A percentile compares a stretch with the other conserved stretches of the same genome.
Evolutionary conservation across 2,797 vertebrate genomes (phyloP).

Genomic region (Chrysocyon brachyurus): DNA sequence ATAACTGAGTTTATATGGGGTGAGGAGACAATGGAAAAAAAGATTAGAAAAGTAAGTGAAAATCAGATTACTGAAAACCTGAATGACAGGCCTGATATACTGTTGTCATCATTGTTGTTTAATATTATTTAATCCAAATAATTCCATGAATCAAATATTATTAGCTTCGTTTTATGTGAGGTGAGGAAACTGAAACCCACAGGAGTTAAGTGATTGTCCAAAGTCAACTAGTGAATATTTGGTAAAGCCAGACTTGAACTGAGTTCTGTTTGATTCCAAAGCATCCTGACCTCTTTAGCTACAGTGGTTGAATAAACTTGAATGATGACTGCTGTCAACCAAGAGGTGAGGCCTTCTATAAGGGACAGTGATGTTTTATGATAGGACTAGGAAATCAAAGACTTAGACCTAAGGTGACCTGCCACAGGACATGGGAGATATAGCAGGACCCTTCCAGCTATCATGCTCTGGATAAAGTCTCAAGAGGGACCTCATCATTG

Average conservation of each 20-base stretch:
- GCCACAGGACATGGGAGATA: not conserved
- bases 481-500: not conserved
- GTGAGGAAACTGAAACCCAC: not conserved
- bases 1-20: not conserved
- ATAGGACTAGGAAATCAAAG: not conserved
- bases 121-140: not conserved
- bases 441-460: not conserved
- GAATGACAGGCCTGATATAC: not conserved
- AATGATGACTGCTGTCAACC: not conserved
- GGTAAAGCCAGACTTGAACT: not conserved
- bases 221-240: slow-evolving; percentile 3
- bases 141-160: not conserved
- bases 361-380: not conserved
- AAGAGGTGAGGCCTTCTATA: not conserved
- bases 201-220: not conserved
- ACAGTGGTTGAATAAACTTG: not conserved
- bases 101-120: not conserved
- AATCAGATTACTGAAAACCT: not conserved
- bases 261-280: slow-evolving; percentile 12
- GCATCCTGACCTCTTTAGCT: not conserved
- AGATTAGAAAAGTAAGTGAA: not conserved
- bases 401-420: not conserved
- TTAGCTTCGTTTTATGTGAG: not conserved
- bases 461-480: not conserved
- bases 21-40: not conserved